A percentile compares a stretch with the other conserved stretches of the same genome.
These are phyloP conservation scores for Neosilurus hyrtlii DNA, from an alignment of 2,797 vertebrate species.

Conservation along the genomic window DNA sequence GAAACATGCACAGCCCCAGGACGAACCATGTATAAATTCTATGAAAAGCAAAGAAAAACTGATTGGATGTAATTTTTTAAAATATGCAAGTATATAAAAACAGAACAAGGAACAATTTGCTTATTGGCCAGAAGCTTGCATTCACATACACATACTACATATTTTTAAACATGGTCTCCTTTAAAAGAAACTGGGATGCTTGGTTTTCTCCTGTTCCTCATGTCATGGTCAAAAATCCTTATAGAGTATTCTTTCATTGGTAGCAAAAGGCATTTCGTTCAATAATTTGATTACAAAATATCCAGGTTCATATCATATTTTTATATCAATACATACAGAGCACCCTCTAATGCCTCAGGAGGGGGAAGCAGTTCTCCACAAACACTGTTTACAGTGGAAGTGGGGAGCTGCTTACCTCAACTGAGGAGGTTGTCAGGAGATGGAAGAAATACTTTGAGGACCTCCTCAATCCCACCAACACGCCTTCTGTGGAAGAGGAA, in stretches of 20 bases:
- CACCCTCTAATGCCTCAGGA: too few species aligned
- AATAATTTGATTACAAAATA: neutral
- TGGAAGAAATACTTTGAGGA: too few species aligned
- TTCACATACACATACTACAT: too few species aligned
- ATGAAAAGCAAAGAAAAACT: constrained; percentile 29
- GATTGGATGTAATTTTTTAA: constrained; percentile 33
- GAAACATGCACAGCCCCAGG: constrained; percentile 38
- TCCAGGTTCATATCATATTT: neutral
- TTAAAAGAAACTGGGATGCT: neutral
- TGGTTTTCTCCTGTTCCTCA: neutral
- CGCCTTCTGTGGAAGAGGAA: too few species aligned
- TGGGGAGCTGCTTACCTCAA: too few species aligned
- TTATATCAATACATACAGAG: too few species aligned
- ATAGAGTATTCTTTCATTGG: neutral
- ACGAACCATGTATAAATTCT: constrained; percentile 28
- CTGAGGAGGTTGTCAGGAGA: too few species aligned
- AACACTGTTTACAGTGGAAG: too few species aligned
- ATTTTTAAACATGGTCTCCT: constrained; percentile 4
- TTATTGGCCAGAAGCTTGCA: constrained; percentile 28
- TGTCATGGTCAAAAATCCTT: neutral
- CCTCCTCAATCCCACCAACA: too few species aligned
- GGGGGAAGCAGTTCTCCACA: too few species aligned
- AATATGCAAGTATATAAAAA: constrained; percentile 38
- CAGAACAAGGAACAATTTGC: constrained; percentile 28
- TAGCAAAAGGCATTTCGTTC: neutral